Base-by-base conservation (phyloP, 2,888 invertebrate species). In the Phrixothrix hirtus region DNA sequence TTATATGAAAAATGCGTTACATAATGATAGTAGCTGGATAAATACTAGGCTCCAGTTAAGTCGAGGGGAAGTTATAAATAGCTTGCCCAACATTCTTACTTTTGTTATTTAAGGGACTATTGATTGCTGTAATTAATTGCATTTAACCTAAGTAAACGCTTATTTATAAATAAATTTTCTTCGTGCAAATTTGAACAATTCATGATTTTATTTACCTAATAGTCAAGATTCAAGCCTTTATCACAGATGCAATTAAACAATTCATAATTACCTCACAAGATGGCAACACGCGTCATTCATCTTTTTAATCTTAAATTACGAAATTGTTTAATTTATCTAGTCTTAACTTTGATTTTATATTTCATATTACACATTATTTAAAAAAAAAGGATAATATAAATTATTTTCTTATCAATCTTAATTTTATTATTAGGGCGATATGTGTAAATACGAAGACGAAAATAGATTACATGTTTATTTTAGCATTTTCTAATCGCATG, bases 41-140 rank as follows among this genome's bases (percentile, higher is more conserved):
- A 29, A 31, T 31, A 31, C 12, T 12, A 2, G 4, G 5, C 12
- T 12, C 31, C 4, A 31, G 12, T 31, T 31, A 31, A 31, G n/a
- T 31, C 2, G 11, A 7, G 31, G 11, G 31, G 1, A n/a, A 10
- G 12, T 11, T 11, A 31, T 13, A 31, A 31, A 31, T 21, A 21
- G 21, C 21, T 7, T 3, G 21, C 4, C 31, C 3, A 5, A 4
- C 31, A 11, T 13, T 13, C 31, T 12, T 11, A 2, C 11, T n/a
- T 31, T 31, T 31, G 12, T 31, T 13, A 31, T 31, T 31, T 31
- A 31, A 11, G n/a, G 2, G 7, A 11, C 31, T 13, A 31, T 31
- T 13, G 31, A 31, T 31, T 12, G 9, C 7, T 2, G 13, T 13
- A 27, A 2, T 27, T 27, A 2, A 27, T 10, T 27, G 9, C 2